These are phyloP conservation scores for Pseudolaguvia tuberculata DNA, from an alignment of 2,113 vertebrate genomes.

Conservation along the genomic window DNA sequence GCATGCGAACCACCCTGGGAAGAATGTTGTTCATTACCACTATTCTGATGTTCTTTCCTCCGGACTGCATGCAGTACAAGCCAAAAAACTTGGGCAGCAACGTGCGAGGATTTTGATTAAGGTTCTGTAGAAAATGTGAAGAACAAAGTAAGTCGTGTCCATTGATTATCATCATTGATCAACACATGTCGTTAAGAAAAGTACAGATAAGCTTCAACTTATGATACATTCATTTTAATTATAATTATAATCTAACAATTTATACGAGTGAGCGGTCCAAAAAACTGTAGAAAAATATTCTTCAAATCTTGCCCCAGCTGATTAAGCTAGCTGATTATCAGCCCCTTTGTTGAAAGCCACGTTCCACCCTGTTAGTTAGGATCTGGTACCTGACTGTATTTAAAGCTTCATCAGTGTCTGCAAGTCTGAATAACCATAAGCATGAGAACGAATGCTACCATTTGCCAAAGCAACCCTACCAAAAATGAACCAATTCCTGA, in stretches of 20 bases:
- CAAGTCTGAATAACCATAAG: neutral
- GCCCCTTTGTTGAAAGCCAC: too few species aligned
- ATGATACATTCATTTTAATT: too few species aligned
- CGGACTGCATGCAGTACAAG: conserved; percentile 94
- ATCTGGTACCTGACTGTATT: neutral
- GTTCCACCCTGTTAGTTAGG: too few species aligned
- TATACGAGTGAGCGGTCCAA: too few species aligned
- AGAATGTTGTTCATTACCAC: conserved; percentile 98
- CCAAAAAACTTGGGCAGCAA: conserved; percentile 97
- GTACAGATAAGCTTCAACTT: too few species aligned
- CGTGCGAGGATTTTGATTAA: conserved; percentile 96
- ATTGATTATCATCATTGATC: neutral
- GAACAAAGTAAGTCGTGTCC: neutral
- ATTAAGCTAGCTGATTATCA: too few species aligned
- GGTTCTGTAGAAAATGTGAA: conserved; percentile 69
- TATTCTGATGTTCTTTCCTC: conserved; percentile 95
- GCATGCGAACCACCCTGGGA: conserved; percentile 91
- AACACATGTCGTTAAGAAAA: too few species aligned
- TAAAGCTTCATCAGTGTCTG: neutral
- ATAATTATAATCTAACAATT: too few species aligned
- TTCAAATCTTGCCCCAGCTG: too few species aligned
- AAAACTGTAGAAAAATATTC: too few species aligned
- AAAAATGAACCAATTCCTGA: conserved; percentile 15
- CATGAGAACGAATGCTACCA: neutral
- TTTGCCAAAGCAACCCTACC: neutral